These are phyloP conservation scores for Holothuria leucospilota DNA, from an alignment of 53 echinoderm and acorn worm genomes.

Conservation along the genomic window DNA sequence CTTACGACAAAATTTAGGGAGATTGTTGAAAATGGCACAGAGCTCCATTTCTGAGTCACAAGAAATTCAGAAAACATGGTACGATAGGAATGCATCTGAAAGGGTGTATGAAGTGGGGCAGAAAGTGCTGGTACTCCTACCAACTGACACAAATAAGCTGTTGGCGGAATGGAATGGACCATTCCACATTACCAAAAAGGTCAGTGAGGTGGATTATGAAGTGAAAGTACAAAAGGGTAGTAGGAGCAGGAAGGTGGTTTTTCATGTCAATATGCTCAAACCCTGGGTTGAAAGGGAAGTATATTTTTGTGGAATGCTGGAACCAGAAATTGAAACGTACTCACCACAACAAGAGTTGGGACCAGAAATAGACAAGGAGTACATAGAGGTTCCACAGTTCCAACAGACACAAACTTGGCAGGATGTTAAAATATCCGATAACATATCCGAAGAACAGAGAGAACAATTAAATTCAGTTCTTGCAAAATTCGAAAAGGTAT, in stretches of 20 bases:
- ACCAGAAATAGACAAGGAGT: neutral
- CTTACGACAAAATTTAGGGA: neutral
- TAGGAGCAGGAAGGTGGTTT: slow-evolving; percentile 32
- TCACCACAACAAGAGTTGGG: neutral
- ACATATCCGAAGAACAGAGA: slow-evolving; percentile 5
- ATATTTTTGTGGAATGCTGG: neutral
- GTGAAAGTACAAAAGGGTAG: slow-evolving; percentile 25
- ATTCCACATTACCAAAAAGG: neutral
- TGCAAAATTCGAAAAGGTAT: neutral
- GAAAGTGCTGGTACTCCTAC: slow-evolving; percentile 37
- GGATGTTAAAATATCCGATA: slow-evolving; percentile 23
- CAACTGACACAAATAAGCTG: slow-evolving; percentile 35
- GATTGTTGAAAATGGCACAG: slow-evolving; percentile 9
- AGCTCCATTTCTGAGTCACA: neutral
- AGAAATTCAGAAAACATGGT: slow-evolving; percentile 28
- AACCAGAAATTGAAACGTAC: neutral
- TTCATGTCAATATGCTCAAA: slow-evolving; percentile 64
- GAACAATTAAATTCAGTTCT: slow-evolving; percentile 28
- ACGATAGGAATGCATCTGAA: slow-evolving; percentile 6
- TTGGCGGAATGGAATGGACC: slow-evolving; percentile 42
- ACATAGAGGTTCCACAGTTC: slow-evolving; percentile 25
- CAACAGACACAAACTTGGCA: slow-evolving; percentile 25
- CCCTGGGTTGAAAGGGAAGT: slow-evolving; percentile 38
- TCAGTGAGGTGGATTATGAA: slow-evolving; percentile 41
- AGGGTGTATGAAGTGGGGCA: slow-evolving; percentile 8